A percentile compares a stretch with the other conserved stretches of the same genome.
phyloP scores from a whole-genome alignment of 2,888 invertebrate species.

The Aelia acuminata region DNA sequence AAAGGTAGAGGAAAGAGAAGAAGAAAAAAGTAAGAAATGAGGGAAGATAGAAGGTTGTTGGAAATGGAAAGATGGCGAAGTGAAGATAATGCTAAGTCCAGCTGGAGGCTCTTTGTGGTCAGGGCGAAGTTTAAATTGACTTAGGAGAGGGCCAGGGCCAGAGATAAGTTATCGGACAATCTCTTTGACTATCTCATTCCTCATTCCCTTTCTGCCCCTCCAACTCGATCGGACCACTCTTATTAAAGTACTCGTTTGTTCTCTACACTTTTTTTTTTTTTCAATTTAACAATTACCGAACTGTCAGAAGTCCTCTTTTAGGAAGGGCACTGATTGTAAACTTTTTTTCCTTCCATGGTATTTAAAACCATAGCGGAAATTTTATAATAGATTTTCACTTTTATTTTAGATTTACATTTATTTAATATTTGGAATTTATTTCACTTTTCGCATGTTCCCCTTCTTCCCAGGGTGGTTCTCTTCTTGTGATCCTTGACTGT shows the following conservation, averaged over 20 bases:
- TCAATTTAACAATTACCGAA: conserved; percentile 46
- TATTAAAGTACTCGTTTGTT: conserved; percentile 42
- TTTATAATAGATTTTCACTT: no score
- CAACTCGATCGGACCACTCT: conserved; percentile 41
- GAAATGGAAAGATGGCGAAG: conserved; percentile 45
- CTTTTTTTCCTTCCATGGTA: no score
- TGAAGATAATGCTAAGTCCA: conserved; percentile 48
- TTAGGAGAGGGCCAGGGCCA: conserved; percentile 47
- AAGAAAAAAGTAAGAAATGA: not conserved
- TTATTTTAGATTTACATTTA: no score
- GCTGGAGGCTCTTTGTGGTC: conserved; percentile 48
- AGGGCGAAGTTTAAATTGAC: conserved; percentile 44
- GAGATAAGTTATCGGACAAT: conserved; percentile 62
- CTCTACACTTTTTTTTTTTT: conserved; percentile 36
- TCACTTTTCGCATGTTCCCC: no score
- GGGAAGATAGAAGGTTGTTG: not conserved
- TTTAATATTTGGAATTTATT: no score
- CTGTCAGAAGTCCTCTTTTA: not conserved
- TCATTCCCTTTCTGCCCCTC: conserved; percentile 60
- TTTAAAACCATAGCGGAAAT: no score
- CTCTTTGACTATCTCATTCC: conserved; percentile 62
- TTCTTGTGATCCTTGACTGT: no score
- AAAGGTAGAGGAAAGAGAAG: not conserved
- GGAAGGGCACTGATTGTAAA: not conserved
- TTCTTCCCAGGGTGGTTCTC: no score